A percentile compares a stretch with the other conserved stretches of the same genome.
These are phyloP conservation scores for Oxygymnocypris stewartii DNA, from an alignment of 2,113 vertebrate species.

Conservation along the genomic window DNA sequence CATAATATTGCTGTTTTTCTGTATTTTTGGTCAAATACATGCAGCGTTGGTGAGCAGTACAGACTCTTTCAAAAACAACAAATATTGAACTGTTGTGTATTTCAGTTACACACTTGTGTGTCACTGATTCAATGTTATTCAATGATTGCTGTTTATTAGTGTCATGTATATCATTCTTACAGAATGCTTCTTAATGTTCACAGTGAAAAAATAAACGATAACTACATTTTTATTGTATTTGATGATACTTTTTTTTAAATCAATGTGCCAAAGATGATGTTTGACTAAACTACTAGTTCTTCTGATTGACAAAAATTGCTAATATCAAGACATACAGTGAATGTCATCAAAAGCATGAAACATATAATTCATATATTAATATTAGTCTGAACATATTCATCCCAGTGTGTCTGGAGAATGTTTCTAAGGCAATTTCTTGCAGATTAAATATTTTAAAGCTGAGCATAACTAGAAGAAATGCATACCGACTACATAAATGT, in stretches of 20 bases:
- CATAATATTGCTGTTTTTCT: neutral
- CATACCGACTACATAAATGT: neutral
- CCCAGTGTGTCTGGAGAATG: neutral
- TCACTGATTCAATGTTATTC: no score
- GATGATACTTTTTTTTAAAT: no score
- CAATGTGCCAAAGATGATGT: neutral
- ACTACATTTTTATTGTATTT: neutral
- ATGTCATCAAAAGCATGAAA: neutral
- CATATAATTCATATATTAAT: neutral
- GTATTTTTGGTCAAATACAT: neutral
- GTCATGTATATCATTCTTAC: no score
- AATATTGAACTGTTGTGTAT: neutral
- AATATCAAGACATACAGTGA: neutral
- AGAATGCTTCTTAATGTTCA: no score
- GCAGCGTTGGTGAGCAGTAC: neutral
- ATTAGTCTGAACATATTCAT: neutral
- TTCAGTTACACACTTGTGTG: neutral
- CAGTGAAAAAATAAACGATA: no score
- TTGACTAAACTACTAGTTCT: neutral
- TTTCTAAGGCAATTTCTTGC: neutral
- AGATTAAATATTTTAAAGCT: neutral
- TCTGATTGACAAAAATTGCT: neutral
- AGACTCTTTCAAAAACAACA: neutral
- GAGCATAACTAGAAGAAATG: neutral
- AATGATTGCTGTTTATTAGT: no score